A percentile compares a stretch with the other conserved stretches of the same genome.
These are phyloP conservation scores for Antitype chi DNA, from an alignment of 2,888 invertebrate species.

Conservation along the genomic window DNA sequence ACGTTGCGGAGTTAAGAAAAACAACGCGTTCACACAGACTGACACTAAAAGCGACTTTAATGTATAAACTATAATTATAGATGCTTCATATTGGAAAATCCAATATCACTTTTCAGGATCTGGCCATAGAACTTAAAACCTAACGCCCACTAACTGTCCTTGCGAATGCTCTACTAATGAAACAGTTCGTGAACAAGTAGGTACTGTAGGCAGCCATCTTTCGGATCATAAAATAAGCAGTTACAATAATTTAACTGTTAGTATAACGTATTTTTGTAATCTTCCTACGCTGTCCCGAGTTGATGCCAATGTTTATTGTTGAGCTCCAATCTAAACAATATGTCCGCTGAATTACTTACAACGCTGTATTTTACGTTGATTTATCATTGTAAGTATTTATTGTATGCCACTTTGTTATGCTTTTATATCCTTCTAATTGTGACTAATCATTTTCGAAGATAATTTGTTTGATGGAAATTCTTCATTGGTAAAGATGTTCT, in stretches of 20 bases:
- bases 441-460: not conserved
- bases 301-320: conserved; percentile 40
- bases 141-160: not conserved
- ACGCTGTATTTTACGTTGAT: conserved; percentile 30
- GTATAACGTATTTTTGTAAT: conserved; percentile 46
- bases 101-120: not conserved
- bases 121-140: not conserved
- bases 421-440: not conserved
- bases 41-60: not conserved
- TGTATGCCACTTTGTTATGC: not conserved
- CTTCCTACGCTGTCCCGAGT: conserved; percentile 21
- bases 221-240: conserved; percentile 12
- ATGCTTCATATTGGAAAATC: not conserved
- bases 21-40: not conserved
- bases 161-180: not conserved
- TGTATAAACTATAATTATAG: not conserved
- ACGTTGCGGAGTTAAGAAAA: not conserved
- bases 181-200: not conserved
- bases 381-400: conserved; percentile 11
- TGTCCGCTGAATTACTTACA: conserved; percentile 45
- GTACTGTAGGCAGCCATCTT: not conserved
- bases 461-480: not conserved
- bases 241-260: conserved; percentile 11
- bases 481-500: not conserved
- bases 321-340: conserved; percentile 26